These are phyloP conservation scores for Leucoraja erinaceus DNA, from an alignment of 2,113 vertebrate genomes.

Conservation along the genomic window DNA sequence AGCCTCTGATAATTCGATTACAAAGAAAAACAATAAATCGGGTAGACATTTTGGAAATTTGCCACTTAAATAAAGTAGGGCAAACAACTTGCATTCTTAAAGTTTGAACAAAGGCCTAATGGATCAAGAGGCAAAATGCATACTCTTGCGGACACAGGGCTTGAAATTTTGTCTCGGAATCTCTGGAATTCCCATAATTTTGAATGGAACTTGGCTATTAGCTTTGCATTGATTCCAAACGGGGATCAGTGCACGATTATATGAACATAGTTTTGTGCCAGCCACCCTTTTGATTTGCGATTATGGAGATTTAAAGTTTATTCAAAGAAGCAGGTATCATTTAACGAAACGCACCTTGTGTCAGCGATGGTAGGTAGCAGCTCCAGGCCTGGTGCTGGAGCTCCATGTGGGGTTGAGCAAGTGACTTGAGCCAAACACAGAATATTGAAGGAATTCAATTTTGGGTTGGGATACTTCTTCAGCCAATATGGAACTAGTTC, in stretches of 20 bases:
- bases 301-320: not conserved
- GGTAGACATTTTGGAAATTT: not conserved
- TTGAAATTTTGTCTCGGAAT: not conserved
- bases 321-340: not conserved
- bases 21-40: not conserved
- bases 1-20: not conserved
- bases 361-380: not conserved
- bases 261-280: too few species aligned
- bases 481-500: not conserved
- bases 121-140: not conserved
- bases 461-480: too few species aligned
- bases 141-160: not conserved
- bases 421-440: not conserved
- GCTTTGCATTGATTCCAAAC: not conserved
- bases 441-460: too few species aligned
- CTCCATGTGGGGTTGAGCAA: not conserved
- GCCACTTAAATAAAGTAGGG: not conserved
- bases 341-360: not conserved
- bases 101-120: not conserved
- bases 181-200: constrained; percentile 23
- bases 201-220: constrained; percentile 14
- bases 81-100: not conserved
- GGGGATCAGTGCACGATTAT: not conserved
- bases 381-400: not conserved
- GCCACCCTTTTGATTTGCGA: not conserved